Percentiles rank a stretch among this genome's conserved stretches.
Evolutionary conservation across 2,888 invertebrate species (phyloP).

Genomic region (Liopterus haemorrhoidalis): DNA sequence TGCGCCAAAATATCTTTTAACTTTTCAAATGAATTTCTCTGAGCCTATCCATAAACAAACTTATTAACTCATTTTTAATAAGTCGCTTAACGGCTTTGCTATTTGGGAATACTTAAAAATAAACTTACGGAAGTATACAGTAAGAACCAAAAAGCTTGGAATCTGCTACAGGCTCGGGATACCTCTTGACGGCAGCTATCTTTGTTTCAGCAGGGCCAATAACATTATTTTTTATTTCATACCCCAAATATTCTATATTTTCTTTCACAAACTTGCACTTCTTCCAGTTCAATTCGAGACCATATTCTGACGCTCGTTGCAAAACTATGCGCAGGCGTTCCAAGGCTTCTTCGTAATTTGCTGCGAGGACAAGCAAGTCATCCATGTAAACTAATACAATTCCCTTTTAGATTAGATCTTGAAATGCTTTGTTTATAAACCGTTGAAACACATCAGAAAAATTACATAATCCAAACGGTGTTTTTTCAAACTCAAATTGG

Average conservation of each 20-base stretch:
- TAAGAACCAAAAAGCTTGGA: constrained; percentile 35
- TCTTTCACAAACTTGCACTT: constrained; percentile 32
- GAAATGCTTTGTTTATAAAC: too few species aligned
- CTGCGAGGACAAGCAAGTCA: too few species aligned
- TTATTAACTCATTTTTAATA: too few species aligned
- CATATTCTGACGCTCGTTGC: too few species aligned
- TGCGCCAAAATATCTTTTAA: constrained; percentile 22
- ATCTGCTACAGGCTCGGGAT: constrained; percentile 30
- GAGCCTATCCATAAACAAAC: too few species aligned
- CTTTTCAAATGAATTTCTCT: not conserved
- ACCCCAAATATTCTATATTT: constrained; percentile 32
- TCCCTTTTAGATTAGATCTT: too few species aligned
- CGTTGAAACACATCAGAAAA: too few species aligned
- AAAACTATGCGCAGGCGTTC: too few species aligned
- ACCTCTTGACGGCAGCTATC: constrained; percentile 2
- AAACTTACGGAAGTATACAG: constrained; percentile 35
- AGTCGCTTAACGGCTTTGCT: constrained; percentile 29
- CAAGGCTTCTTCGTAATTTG: too few species aligned
- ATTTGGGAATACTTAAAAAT: constrained; percentile 30
- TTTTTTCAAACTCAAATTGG: too few species aligned
- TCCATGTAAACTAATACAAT: too few species aligned
- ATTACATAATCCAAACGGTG: too few species aligned
- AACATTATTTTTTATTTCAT: constrained; percentile 29
- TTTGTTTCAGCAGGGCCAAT: constrained; percentile 32
- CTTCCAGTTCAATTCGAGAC: constrained; percentile 26